phyloP scores from a whole-genome alignment of 2,888 invertebrate genomes.

The Portevinia maculata region DNA sequence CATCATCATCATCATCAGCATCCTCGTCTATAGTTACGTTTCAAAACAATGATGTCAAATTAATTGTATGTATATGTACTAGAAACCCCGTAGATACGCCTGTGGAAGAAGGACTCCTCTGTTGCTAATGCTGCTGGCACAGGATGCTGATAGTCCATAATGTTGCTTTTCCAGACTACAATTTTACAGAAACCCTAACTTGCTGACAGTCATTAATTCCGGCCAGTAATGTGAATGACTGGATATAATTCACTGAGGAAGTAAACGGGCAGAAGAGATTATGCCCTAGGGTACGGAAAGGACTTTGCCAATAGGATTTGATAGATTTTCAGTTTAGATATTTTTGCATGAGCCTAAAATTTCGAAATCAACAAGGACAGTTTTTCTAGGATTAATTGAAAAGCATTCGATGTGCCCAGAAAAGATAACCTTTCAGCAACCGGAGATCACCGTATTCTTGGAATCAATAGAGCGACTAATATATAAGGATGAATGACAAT shows the following conservation, averaged over 20 bases:
- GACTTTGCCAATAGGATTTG: neutral
- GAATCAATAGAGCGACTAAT: too few species aligned
- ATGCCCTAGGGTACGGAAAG: neutral
- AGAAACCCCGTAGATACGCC: neutral
- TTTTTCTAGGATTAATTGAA: neutral
- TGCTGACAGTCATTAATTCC: conserved; percentile 15
- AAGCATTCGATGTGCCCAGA: too few species aligned
- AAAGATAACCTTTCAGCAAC: too few species aligned
- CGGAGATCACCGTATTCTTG: too few species aligned
- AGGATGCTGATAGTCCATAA: conserved; percentile 1
- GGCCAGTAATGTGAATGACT: conserved; percentile 16
- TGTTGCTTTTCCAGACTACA: conserved; percentile 1
- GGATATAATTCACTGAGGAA: conserved; percentile 3
- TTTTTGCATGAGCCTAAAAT: neutral
- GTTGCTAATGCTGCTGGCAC: neutral
- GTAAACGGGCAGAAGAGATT: neutral
- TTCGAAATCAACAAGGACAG: neutral
- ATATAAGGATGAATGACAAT: too few species aligned
- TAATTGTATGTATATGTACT: conserved; percentile 14
- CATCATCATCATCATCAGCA: conserved; percentile 2
- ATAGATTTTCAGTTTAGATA: neutral
- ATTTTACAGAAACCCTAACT: neutral
- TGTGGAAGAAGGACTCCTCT: conserved; percentile 2
- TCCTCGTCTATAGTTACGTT: neutral
- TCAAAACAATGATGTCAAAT: conserved; percentile 4